Evolutionary conservation across 1,140 invertebrate genomes (phyloP), one percentile per base, ranked within the genome.

Genomic region (Heterodera carotae): DNA sequence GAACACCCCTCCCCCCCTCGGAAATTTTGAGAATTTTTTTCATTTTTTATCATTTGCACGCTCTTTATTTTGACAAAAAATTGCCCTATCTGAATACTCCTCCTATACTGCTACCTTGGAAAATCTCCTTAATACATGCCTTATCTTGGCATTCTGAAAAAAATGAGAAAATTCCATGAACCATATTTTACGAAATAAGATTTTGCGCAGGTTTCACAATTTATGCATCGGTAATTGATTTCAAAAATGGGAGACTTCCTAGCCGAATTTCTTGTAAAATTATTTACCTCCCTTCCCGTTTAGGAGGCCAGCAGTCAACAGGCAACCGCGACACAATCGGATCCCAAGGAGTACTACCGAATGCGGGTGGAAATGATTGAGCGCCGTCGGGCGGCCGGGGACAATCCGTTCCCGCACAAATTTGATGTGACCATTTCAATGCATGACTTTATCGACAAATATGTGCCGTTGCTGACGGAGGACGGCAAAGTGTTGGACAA

Each of bases 381-480:
- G 62, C 60, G 48, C 8, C 76, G 85, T n/a, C 76, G 85, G 56
- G 80, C 75, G 34, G 77, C 69, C 31, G 86, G 86, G 33, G 84
- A 86, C 5, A 87, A 93, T 89, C 96, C 96, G n/a, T 99, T 99
- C 89, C 97, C 97, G 27, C 97, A 99, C 89, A 99, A 99, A 89
- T 99, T 97, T 87, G 90, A 94, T 89, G 96, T 99, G 0, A 91
- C 92, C 3, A 94, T 92, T 31, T 96, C 95, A 0, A 88, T 99
- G 71, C 91, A 92, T 83, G 92, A 93, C 31, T 99, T 96, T 86
- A 94, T 99, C 81, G 91, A 93, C 69, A 94, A 93, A 82, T 99
- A 96, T 86, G 75, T 43, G n/a, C 34, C 25, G 83, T 90, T 76
- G 27, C 91, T 60, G 78, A 74, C 91, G 48, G 91, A 91, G 76